Percentiles rank a stretch among this genome's conserved stretches.
phyloP scores from a whole-genome alignment of 2,888 invertebrate genomes.

The Muschampia plurimacula region DNA sequence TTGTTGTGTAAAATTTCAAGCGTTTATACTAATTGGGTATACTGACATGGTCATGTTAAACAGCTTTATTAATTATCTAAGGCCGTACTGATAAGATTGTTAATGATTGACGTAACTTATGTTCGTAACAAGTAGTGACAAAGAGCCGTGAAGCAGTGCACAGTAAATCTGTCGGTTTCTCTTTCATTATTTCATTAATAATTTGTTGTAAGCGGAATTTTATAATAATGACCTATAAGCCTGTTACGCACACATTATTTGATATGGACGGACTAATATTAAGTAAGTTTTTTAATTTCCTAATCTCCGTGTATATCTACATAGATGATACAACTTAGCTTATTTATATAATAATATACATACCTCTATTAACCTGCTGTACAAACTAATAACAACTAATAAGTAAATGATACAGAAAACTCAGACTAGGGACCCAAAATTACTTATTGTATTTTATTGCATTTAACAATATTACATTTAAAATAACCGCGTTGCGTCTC shows the following conservation, averaged over 20 bases:
- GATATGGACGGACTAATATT: constrained; percentile 79
- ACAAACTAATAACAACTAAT: too few species aligned
- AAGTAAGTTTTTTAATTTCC: constrained; percentile 60
- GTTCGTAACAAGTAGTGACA: not conserved
- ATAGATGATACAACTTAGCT: not conserved
- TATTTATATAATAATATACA: not conserved
- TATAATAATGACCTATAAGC: constrained; percentile 58
- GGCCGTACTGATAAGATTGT: not conserved
- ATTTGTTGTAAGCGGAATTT: not conserved
- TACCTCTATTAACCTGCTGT: too few species aligned
- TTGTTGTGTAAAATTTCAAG: too few species aligned
- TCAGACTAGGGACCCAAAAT: too few species aligned
- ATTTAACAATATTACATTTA: too few species aligned
- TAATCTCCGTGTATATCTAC: not conserved
- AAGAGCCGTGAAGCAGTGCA: not conserved
- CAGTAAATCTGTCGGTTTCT: not conserved
- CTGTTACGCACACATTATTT: constrained; percentile 81
- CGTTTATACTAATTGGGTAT: not conserved
- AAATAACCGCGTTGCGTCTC: too few species aligned
- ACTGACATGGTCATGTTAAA: not conserved
- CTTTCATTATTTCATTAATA: not conserved
- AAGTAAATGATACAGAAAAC: too few species aligned
- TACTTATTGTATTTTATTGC: too few species aligned
- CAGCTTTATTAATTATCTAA: not conserved
- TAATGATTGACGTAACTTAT: not conserved